Base-by-base conservation (phyloP, 2,113 vertebrate species). In the Dascyllus trimaculatus region DNA sequence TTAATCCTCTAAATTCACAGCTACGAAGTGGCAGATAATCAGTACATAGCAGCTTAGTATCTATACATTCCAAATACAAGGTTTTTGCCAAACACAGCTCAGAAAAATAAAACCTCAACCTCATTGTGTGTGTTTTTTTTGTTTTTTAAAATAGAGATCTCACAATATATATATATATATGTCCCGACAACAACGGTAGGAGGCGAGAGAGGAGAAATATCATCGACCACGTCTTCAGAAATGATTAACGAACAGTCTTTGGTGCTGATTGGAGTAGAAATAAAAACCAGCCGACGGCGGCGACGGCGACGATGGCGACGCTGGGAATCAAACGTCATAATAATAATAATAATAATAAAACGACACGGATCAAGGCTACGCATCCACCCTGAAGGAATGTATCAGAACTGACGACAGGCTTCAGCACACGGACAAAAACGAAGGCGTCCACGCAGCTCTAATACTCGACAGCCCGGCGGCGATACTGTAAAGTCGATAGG, bases 41-140 rank as follows among this genome's bases (percentile, higher is more conserved):
- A 94, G 96, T 97, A 98, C 95, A 96, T 99, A 99, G 98, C 98
- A 99, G 97, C 97, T 96, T 97, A 98, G 97, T 96, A 98, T 97
- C 96, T 95, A 97, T 98, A 99, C 97, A 99, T 99, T 99, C 97
- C 96, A 98, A 96, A 97, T 96, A 98, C 96, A 97, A 96, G 97
- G 94, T 93, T 35, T 35, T 35, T 95, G 96, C 96, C 95, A 95
- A 95, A 96, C 80, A 90, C 95, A 96, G 95, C 96, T 96, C 96
- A 84, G 77, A 84, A 97, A 96, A 96, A 96, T 93, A 92, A 92
- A 91, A 96, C 96, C 96, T 97, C 95, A 95, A 94, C 86, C 92
- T 85, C 83, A 91, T 40, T 5, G 62, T n/a, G n/a, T n/a, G n/a
- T n/a, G n/a, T 29, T 29, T 29, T 29, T 29, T 29, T 2, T 5